These are phyloP conservation scores for Phymorhynchus buccinoides DNA, from an alignment of 1,140 invertebrate genomes.

Conservation along the genomic window DNA sequence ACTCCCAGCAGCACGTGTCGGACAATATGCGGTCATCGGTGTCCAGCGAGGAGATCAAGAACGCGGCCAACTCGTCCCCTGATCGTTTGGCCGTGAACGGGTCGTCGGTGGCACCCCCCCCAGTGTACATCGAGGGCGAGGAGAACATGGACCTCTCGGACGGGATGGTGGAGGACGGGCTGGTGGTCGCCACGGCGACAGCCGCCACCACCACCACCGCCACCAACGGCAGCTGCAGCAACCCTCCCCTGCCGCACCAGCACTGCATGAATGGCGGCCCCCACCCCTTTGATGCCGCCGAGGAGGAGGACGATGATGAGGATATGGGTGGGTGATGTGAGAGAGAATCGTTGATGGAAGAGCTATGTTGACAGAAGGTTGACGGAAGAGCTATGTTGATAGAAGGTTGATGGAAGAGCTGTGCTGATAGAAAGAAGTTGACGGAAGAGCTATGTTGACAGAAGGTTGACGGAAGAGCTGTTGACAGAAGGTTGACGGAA, in stretches of 20 bases:
- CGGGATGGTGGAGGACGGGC: slow-evolving; percentile 58
- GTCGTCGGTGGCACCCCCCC: slow-evolving; percentile 31
- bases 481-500: too few species aligned
- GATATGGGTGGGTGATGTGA: slow-evolving; percentile 71
- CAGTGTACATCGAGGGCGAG: slow-evolving; percentile 70
- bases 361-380: neutral
- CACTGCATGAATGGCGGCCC: slow-evolving; percentile 77
- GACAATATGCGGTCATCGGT: slow-evolving; percentile 36
- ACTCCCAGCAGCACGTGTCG: slow-evolving; percentile 68
- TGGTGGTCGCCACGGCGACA: too few species aligned
- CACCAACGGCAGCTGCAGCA: slow-evolving; percentile 30
- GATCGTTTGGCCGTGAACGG: slow-evolving; percentile 68
- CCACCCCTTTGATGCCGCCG: slow-evolving; percentile 59
- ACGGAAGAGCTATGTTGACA: neutral
- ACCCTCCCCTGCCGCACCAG: too few species aligned
- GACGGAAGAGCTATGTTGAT: neutral
- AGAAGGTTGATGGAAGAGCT: neutral
- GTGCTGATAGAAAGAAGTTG: neutral
- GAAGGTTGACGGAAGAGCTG: too few species aligned
- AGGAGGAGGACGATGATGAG: slow-evolving; percentile 67
- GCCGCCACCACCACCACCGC: too few species aligned
- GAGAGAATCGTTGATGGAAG: neutral
- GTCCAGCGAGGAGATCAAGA: slow-evolving; percentile 75
- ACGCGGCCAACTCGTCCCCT: slow-evolving; percentile 76
- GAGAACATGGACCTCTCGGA: slow-evolving; percentile 78